phyloP scores from a whole-genome alignment of 2,113 vertebrate species.

The Carollia perspicillata region DNA sequence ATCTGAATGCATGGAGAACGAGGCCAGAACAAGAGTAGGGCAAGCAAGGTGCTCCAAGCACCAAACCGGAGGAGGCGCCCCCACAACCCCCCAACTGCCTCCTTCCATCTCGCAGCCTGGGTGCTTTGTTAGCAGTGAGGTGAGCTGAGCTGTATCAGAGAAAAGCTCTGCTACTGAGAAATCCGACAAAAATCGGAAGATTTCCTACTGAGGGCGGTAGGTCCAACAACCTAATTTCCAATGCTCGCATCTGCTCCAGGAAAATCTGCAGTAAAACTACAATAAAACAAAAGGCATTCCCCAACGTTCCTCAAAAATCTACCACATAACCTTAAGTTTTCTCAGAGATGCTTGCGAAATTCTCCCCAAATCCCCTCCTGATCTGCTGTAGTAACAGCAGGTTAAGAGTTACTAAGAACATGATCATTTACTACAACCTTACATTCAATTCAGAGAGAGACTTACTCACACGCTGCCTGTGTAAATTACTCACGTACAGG shows the following conservation, averaged over 20 bases:
- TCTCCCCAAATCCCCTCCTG: background rate
- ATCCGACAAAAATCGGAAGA: background rate
- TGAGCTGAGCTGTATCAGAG: background rate
- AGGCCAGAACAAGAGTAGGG: background rate
- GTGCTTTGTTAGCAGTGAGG: background rate
- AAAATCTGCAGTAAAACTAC: background rate
- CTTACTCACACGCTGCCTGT: background rate
- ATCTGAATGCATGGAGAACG: background rate
- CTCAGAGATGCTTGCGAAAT: background rate
- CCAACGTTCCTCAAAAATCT: constrained; percentile 1
- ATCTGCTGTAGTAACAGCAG: background rate
- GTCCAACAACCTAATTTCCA: background rate
- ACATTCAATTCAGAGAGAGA: background rate
- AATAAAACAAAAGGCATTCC: background rate
- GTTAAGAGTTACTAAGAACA: background rate
- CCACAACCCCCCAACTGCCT: no score
- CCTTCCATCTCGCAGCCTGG: background rate
- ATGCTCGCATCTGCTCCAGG: background rate
- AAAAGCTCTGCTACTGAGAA: background rate
- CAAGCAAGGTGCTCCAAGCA: background rate
- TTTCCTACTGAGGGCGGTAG: background rate
- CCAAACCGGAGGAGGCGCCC: background rate
- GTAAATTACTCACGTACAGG: background rate
- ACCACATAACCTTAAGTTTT: background rate
- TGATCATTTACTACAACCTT: background rate